phyloP scores from a whole-genome alignment of 2,797 vertebrate genomes.

The Crocidura indochinensis region DNA sequence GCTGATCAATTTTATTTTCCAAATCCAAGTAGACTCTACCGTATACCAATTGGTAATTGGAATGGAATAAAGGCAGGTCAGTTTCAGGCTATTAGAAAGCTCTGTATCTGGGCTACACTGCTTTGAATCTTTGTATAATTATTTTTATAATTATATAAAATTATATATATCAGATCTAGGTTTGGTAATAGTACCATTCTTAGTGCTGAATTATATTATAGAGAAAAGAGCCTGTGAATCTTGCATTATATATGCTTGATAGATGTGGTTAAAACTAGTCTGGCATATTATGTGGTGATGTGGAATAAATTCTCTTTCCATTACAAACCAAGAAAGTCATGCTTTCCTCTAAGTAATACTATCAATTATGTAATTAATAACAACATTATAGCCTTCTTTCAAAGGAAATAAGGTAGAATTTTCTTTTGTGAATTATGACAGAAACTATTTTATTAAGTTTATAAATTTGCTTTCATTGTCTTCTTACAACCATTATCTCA shows the following conservation, averaged over 20 bases:
- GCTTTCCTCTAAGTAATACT: neutral
- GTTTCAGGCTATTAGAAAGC: neutral
- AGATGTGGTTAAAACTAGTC: neutral
- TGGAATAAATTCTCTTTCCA: neutral
- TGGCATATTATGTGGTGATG: neutral
- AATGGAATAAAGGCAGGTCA: neutral
- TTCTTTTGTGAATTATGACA: constrained; percentile 19
- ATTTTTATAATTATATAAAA: neutral
- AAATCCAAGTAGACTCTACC: neutral
- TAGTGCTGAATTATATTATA: neutral
- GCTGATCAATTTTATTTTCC: neutral
- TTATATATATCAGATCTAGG: neutral
- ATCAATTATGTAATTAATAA: constrained; percentile 10
- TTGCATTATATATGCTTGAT: neutral
- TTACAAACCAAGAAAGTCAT: neutral
- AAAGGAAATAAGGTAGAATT: neutral
- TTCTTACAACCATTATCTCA: constrained; percentile 38
- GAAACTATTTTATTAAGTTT: neutral
- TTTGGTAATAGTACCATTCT: neutral
- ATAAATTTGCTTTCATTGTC: neutral
- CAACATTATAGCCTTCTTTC: neutral
- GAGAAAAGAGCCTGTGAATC: neutral
- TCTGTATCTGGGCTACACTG: neutral
- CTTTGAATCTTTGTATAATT: constrained; percentile 3
- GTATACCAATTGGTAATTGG: neutral